Conservation (phyloP, 1,140 invertebrate genomes). For the Apis dorsata region DNA sequence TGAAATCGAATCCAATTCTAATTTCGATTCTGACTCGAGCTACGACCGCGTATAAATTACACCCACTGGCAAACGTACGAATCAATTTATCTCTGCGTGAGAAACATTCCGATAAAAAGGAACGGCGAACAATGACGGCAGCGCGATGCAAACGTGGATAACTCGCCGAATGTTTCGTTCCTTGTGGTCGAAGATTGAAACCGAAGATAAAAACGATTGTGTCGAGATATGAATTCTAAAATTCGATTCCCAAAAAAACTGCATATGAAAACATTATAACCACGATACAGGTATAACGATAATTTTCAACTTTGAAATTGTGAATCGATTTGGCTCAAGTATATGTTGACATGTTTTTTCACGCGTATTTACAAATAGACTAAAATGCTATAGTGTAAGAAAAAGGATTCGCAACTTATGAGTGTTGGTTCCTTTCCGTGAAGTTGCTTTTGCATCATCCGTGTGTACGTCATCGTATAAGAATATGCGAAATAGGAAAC, state of each 20-base stretch:
- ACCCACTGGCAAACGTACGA: background rate
- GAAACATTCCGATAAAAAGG: background rate
- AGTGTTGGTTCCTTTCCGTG: background rate
- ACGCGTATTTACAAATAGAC: too few relatives aligned
- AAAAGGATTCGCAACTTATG: background rate
- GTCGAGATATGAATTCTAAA: too few relatives aligned
- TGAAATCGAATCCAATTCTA: background rate
- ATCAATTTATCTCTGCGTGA: background rate
- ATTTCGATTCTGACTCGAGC: background rate
- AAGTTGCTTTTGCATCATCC: background rate
- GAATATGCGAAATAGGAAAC: background rate
- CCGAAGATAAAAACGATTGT: too few relatives aligned
- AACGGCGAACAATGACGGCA: too few relatives aligned
- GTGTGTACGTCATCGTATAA: background rate
- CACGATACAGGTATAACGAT: background rate
- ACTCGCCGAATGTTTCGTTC: background rate
- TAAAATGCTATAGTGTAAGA: background rate
- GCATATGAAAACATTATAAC: background rate
- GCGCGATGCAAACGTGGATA: background rate
- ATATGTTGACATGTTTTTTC: background rate
- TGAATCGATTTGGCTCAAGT: slow-evolving; percentile 8
- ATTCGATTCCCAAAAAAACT: too few relatives aligned
- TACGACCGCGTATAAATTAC: background rate
- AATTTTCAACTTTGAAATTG: background rate
- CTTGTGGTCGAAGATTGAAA: too few relatives aligned